Evolutionary conservation across 92 coral and sea anemone species (phyloP).

Genomic region (Epizoanthus rinbou): DNA sequence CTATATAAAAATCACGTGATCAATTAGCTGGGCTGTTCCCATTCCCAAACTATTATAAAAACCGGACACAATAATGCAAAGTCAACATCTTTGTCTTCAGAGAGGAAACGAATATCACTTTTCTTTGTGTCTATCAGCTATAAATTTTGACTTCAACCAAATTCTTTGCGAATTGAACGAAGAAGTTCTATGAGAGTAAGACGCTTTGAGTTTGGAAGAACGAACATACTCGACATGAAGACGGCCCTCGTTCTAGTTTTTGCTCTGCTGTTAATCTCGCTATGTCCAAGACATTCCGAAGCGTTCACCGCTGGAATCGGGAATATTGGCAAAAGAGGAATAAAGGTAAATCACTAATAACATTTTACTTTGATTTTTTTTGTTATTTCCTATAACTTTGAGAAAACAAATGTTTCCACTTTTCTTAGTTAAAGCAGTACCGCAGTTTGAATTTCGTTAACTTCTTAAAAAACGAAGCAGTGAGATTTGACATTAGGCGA

Average conservation of each 20-base stretch:
- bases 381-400: too few relatives aligned
- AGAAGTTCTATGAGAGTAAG: constrained; percentile 1
- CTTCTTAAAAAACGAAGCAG: too few relatives aligned
- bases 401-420: too few relatives aligned
- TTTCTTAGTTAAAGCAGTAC: too few relatives aligned
- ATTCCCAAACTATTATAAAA: neutral
- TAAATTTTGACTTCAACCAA: neutral
- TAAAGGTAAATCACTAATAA: constrained; percentile 3
- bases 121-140: constrained; percentile 10
- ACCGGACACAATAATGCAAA: constrained; percentile 40
- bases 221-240: constrained; percentile 11
- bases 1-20: neutral
- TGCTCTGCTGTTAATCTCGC: constrained; percentile 12
- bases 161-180: constrained; percentile 24
- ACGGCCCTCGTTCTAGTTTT: neutral
- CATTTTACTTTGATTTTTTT: neutral
- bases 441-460: too few relatives aligned
- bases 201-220: neutral
- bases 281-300: constrained; percentile 39
- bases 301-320: constrained; percentile 44
- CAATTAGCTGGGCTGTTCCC: neutral
- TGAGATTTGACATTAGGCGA: too few relatives aligned
- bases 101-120: constrained; percentile 30
- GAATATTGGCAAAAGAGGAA: constrained; percentile 32
- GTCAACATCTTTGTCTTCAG: constrained; percentile 21